A percentile compares a stretch with the other conserved stretches of the same genome.
These are phyloP conservation scores for Propsilocerus akamusi DNA, from an alignment of 1,140 invertebrate species.

Conservation along the genomic window DNA sequence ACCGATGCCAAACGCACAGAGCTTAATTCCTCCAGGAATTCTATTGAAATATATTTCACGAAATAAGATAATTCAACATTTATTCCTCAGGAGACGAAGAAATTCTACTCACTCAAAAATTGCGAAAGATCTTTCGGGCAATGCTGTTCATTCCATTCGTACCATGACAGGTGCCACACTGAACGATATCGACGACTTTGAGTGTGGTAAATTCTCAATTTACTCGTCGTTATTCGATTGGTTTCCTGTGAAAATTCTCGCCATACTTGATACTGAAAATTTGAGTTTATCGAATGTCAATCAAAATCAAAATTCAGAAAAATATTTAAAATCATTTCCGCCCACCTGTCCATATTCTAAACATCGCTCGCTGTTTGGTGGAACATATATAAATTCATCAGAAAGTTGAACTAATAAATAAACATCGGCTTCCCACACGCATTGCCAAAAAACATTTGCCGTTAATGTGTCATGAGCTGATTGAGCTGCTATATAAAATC, in stretches of 20 bases:
- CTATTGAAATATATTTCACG: constrained; percentile 18
- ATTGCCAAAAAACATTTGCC: constrained; percentile 57
- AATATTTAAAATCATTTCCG: not conserved
- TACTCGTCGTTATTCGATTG: constrained; percentile 36
- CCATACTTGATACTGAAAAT: constrained; percentile 44
- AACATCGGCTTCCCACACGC: constrained; percentile 70
- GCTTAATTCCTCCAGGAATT: constrained; percentile 70
- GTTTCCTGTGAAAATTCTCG: constrained; percentile 40
- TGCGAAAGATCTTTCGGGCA: constrained; percentile 42
- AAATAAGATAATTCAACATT: not conserved
- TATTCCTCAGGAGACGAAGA: constrained; percentile 10
- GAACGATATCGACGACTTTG: constrained; percentile 33
- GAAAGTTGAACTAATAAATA: constrained; percentile 59
- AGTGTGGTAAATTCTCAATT: constrained; percentile 33
- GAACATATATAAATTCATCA: constrained; percentile 38
- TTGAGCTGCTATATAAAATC: constrained; percentile 72
- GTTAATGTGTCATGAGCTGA: constrained; percentile 30
- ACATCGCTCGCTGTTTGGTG: constrained; percentile 27
- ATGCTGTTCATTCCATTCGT: constrained; percentile 52
- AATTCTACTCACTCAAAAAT: constrained; percentile 35
- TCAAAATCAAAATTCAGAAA: not conserved
- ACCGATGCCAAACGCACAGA: constrained; percentile 56
- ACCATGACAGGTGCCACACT: constrained; percentile 68
- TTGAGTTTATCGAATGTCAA: too few relatives aligned
- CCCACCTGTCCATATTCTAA: constrained; percentile 32